phyloP scores from a whole-genome alignment of 2,888 invertebrate species.

The Timandra comae region DNA sequence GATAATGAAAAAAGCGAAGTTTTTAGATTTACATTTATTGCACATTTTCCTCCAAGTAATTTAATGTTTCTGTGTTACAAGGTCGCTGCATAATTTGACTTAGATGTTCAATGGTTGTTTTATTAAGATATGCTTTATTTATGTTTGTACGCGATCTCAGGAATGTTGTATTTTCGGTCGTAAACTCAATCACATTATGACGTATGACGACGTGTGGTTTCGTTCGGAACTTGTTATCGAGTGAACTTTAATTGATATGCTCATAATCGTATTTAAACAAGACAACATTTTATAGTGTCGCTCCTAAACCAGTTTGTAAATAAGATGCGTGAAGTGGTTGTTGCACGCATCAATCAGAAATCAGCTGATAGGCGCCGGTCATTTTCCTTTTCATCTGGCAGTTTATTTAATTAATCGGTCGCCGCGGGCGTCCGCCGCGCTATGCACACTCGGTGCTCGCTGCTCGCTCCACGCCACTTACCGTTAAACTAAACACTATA shows the following conservation, averaged over 20 bases:
- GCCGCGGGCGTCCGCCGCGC: constrained; percentile 41
- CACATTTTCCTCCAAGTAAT: constrained; percentile 26
- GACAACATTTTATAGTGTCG: constrained; percentile 42
- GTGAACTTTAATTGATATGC: constrained; percentile 36
- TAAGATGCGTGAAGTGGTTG: constrained; percentile 38
- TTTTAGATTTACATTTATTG: constrained; percentile 40
- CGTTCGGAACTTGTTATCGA: constrained; percentile 14
- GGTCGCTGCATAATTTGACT: constrained; percentile 32
- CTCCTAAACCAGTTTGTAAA: constrained; percentile 55
- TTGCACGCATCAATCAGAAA: constrained; percentile 57
- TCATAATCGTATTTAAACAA: constrained; percentile 45
- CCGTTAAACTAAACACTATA: constrained; percentile 42
- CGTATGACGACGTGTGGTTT: background rate
- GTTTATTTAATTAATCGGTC: constrained; percentile 64
- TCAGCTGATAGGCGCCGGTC: constrained; percentile 62
- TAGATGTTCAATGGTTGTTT: too few species aligned
- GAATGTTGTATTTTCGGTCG: constrained; percentile 5
- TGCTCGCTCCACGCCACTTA: constrained; percentile 24
- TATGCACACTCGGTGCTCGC: constrained; percentile 11
- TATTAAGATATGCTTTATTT: too few species aligned
- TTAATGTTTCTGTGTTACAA: constrained; percentile 29
- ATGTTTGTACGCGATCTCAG: too few species aligned
- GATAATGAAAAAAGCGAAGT: constrained; percentile 61
- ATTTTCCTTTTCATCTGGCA: constrained; percentile 67
- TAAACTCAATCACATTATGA: too few species aligned